Evolutionary conservation across 2,888 invertebrate genomes (phyloP), one percentile per base, ranked within the genome.

Genomic region (Lasioglossum malachurum): DNA sequence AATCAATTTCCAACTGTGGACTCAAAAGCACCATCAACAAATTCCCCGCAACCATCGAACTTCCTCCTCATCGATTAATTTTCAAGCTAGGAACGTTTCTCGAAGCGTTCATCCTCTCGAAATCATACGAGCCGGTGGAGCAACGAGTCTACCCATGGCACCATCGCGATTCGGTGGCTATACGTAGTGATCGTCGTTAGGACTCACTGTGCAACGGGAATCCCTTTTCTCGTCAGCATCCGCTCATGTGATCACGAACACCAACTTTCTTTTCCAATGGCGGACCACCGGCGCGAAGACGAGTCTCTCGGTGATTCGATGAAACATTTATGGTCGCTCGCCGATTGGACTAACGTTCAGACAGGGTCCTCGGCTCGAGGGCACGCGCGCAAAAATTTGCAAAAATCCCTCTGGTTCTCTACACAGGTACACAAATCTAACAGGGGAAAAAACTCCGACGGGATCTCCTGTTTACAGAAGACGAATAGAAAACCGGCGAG

Each of bases 191-290:
- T 64, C 19, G 10, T 38, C 10, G 23, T 35, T 35, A 53, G 35
- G 73, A 90, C 92, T 92, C 86, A 91, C 92, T 77, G 78, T 89
- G 88, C 90, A 64, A 64, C 64, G 90, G 89, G 90, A 88, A 78
- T 89, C 87, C 92, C 87, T 86, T 81, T 88, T 75, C 82, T 38
- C 78, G 74, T 67, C 46, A 57, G 74, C 74, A 72, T 57, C 35
- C 78, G 85, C 82, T 94, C 94, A 95, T 95, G 94, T 95, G 92
- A 95, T 95, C 90, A 94, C 93, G 90, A 95, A 94, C 87, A 94
- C 92, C 90, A 95, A 93, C 94, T 95, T 95, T 94, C 95, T 94
- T 94, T 94, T 94, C 94, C 94, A 95, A 92, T 93, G 92, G 89
- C 92, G 92, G 86, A 92, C 90, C 91, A 92, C 93, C 91, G 93